These are phyloP conservation scores for Diadromus collaris DNA, from an alignment of 2,888 invertebrate genomes.

Conservation along the genomic window DNA sequence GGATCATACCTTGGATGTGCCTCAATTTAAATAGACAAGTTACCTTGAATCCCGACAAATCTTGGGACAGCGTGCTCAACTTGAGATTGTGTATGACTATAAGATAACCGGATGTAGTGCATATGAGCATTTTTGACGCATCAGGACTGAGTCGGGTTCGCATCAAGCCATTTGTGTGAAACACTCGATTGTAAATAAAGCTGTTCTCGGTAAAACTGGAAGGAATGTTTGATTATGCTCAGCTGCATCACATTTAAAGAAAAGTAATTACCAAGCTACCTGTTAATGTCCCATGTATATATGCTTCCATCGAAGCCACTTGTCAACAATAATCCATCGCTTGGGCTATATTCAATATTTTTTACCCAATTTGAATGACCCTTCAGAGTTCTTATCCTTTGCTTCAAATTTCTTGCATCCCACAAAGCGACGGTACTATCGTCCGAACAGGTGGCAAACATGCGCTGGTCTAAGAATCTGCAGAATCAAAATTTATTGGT, in stretches of 20 bases:
- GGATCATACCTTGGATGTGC: background rate
- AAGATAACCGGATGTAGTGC: conserved; percentile 94
- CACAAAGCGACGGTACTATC: conserved; percentile 96
- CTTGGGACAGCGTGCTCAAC: conserved; percentile 88
- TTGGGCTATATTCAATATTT: conserved; percentile 95
- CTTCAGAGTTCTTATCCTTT: conserved; percentile 87
- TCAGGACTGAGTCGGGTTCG: conserved; percentile 93
- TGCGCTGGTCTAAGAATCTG: conserved; percentile 92
- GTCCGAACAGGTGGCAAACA: conserved; percentile 97
- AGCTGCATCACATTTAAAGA: background rate
- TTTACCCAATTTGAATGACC: conserved; percentile 98
- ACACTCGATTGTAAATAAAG: conserved; percentile 89
- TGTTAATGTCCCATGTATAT: conserved; percentile 96
- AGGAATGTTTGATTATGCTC: background rate
- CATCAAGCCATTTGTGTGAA: conserved; percentile 93
- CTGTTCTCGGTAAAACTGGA: conserved; percentile 86
- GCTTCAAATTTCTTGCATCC: conserved; percentile 93
- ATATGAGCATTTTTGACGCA: conserved; percentile 92
- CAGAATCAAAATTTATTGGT: conserved; percentile 12
- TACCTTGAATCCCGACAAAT: conserved; percentile 93
- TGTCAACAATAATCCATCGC: conserved; percentile 92
- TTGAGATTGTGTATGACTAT: conserved; percentile 95
- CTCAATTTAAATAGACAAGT: background rate
- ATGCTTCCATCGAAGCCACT: conserved; percentile 97
- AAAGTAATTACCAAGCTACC: conserved; percentile 76